These are phyloP conservation scores for Hirudo medicinalis DNA, from an alignment of 1,140 invertebrate species.

Conservation along the genomic window DNA sequence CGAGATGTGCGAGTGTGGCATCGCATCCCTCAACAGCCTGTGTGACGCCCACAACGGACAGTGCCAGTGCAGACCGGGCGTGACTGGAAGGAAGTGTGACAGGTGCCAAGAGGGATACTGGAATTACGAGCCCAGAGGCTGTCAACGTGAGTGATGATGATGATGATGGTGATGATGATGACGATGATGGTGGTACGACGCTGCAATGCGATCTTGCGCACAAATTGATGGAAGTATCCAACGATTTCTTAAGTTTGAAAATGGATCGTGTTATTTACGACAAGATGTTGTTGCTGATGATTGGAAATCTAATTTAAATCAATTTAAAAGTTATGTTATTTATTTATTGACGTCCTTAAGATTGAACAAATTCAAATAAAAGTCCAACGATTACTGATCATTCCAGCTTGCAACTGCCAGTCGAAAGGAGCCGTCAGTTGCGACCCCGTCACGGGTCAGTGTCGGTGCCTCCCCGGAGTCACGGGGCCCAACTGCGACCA, in stretches of 20 bases:
- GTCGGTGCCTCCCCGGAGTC: slow-evolving; percentile 71
- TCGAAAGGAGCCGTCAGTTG: slow-evolving; percentile 42
- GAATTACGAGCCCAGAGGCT: slow-evolving; percentile 75
- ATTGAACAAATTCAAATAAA: too few relatives aligned
- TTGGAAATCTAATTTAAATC: too few relatives aligned
- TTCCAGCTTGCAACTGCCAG: slow-evolving; percentile 36
- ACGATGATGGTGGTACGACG: too few relatives aligned
- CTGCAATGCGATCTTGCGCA: too few relatives aligned
- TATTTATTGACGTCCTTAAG: too few relatives aligned
- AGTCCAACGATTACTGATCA: too few relatives aligned
- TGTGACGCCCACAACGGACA: slow-evolving; percentile 76
- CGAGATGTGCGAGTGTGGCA: slow-evolving; percentile 62
- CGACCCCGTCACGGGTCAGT: slow-evolving; percentile 47
- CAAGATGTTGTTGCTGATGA: too few relatives aligned
- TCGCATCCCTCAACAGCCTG: slow-evolving; percentile 61
- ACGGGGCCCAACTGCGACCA: slow-evolving; percentile 86
- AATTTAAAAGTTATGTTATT: too few relatives aligned
- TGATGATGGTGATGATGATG: not conserved
- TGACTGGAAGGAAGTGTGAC: slow-evolving; percentile 65
- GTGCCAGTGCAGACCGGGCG: slow-evolving; percentile 56
- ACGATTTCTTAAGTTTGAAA: too few relatives aligned
- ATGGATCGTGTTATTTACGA: too few relatives aligned
- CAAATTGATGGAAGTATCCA: too few relatives aligned
- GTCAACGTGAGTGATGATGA: slow-evolving; percentile 56
- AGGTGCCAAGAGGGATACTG: slow-evolving; percentile 79